These are phyloP conservation scores for Anarsia innoxiella DNA, from an alignment of 2,888 invertebrate genomes.

Conservation along the genomic window DNA sequence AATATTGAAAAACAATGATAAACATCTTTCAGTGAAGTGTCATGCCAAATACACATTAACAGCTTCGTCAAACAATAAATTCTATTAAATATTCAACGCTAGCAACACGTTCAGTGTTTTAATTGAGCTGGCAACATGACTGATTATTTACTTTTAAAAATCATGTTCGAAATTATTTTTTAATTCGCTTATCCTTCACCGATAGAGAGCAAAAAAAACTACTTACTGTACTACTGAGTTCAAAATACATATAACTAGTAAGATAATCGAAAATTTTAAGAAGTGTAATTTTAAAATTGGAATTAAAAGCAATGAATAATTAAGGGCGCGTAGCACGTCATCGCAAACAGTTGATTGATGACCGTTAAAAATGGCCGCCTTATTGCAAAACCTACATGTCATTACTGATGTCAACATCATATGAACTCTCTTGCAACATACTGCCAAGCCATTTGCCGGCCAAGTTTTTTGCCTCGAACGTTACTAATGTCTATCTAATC, in stretches of 20 bases:
- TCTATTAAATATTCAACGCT: conserved; percentile 57
- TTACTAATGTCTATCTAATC: too few relatives aligned
- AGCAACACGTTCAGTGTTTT: conserved; percentile 50
- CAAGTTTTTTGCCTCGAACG: too few relatives aligned
- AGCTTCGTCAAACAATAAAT: conserved; percentile 65
- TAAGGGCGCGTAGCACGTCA: conserved; percentile 6
- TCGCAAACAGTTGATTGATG: conserved; percentile 10
- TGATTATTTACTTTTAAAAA: conserved; percentile 14
- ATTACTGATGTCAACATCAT: conserved; percentile 12
- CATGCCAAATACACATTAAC: conserved; percentile 72
- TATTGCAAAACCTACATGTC: conserved; percentile 10
- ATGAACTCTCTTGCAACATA: not conserved
- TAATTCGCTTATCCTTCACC: too few relatives aligned
- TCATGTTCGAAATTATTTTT: not conserved
- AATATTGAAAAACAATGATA: conserved; percentile 47
- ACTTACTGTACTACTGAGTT: not conserved
- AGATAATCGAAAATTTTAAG: too few relatives aligned
- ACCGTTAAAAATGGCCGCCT: conserved; percentile 4
- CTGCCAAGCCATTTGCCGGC: too few relatives aligned
- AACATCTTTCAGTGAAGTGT: conserved; percentile 41
- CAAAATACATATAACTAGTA: too few relatives aligned
- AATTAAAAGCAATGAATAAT: too few relatives aligned
- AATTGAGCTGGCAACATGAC: conserved; percentile 54
- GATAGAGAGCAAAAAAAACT: too few relatives aligned
- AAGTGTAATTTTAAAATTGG: too few relatives aligned